Evolutionary conservation across 2,797 vertebrate species (phyloP).

Genomic region (Smutsia temminckii): DNA sequence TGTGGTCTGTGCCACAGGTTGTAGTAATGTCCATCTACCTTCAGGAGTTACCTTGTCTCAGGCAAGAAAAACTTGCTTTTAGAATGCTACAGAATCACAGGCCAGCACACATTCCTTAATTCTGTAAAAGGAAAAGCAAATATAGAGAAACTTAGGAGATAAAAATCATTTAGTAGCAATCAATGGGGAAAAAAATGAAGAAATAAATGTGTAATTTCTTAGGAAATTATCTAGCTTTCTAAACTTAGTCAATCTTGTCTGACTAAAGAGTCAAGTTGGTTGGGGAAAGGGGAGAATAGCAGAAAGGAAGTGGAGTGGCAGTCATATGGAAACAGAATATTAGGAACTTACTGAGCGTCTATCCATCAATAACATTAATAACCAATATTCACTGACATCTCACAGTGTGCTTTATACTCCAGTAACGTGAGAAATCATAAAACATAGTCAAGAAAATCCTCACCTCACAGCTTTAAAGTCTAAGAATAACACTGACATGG

Average conservation of each 20-base stretch:
- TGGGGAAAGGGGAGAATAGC: neutral
- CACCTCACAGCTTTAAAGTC: neutral
- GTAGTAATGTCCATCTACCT: accelerated
- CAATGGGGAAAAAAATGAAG: neutral
- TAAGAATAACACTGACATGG: neutral
- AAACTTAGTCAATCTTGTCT: neutral
- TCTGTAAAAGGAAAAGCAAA: neutral
- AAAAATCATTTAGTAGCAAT: neutral
- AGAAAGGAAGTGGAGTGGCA: neutral
- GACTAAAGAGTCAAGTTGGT: neutral
- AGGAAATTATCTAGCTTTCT: neutral
- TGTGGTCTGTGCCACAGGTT: accelerated
- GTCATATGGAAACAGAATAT: neutral
- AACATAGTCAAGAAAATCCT: neutral
- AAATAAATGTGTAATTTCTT: neutral
- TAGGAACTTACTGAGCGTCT: neutral
- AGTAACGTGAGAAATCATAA: neutral
- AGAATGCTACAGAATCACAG: neutral
- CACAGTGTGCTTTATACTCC: neutral
- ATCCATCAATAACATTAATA: neutral
- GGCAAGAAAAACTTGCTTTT: neutral
- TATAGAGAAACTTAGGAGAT: neutral
- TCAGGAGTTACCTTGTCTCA: neutral
- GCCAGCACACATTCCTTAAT: accelerated
- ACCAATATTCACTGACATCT: neutral